Evolutionary conservation across 2,888 invertebrate species (phyloP).

Genomic region (Dynastes maya): DNA sequence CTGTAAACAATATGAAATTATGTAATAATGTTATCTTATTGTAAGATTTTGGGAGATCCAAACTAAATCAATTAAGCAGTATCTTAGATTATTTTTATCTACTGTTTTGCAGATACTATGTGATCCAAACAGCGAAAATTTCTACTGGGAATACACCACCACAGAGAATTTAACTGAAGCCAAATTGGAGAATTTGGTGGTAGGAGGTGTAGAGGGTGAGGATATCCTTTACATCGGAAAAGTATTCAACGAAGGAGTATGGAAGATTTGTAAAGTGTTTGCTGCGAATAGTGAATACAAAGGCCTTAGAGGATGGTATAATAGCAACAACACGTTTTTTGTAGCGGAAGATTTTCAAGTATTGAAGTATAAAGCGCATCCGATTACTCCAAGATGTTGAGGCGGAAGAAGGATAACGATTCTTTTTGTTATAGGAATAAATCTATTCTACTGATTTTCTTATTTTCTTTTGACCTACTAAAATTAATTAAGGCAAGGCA

Average conservation of each 20-base stretch:
- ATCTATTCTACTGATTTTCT: too few relatives aligned
- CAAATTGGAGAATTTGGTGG: neutral
- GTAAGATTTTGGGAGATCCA: too few relatives aligned
- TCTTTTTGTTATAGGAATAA: too few relatives aligned
- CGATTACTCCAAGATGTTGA: neutral
- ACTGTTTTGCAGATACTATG: neutral
- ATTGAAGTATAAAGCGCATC: constrained; percentile 1
- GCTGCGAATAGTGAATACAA: neutral
- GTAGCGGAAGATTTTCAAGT: neutral
- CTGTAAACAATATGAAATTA: too few relatives aligned
- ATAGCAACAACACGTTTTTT: neutral
- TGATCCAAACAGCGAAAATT: neutral
- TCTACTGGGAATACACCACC: constrained; percentile 1
- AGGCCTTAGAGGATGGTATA: constrained; percentile 2
- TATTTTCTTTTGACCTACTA: too few relatives aligned
- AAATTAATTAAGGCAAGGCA: too few relatives aligned
- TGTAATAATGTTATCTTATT: too few relatives aligned
- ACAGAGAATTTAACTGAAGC: neutral
- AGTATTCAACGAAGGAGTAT: constrained; percentile 10
- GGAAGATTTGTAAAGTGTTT: constrained; percentile 29
- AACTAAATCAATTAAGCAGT: too few relatives aligned
- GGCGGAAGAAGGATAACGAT: neutral
- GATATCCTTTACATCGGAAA: constrained; percentile 5
- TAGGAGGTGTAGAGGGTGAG: neutral
- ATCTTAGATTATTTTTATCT: neutral